These are phyloP conservation scores for Pentamera pediparva DNA, from an alignment of 53 echinoderm and acorn worm species.

Conservation along the genomic window DNA sequence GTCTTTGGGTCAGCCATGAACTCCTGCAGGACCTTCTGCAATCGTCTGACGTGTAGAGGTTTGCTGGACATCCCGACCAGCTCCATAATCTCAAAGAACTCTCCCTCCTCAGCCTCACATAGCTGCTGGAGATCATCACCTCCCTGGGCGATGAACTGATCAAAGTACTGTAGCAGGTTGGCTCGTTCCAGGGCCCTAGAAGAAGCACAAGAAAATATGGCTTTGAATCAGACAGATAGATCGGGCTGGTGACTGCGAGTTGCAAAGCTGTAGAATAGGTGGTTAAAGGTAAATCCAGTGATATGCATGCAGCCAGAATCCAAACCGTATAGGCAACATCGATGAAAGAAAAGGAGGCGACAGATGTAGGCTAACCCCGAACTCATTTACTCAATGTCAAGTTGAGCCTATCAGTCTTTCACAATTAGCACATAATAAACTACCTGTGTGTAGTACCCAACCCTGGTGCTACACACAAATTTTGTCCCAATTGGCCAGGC, in stretches of 20 bases:
- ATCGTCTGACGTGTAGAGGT: slow-evolving; percentile 82
- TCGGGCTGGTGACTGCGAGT: slow-evolving; percentile 22
- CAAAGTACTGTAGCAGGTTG: slow-evolving; percentile 79
- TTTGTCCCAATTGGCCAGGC: too few species aligned
- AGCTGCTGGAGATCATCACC: slow-evolving; percentile 92
- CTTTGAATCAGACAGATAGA: slow-evolving; percentile 45
- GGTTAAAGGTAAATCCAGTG: too few species aligned
- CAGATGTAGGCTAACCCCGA: too few species aligned
- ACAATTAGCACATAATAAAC: too few species aligned
- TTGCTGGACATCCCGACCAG: slow-evolving; percentile 94
- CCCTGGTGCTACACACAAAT: too few species aligned
- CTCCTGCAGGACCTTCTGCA: slow-evolving; percentile 89
- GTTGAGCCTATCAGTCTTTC: too few species aligned
- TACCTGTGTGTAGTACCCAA: too few species aligned
- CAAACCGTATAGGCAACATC: too few species aligned
- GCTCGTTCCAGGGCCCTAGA: slow-evolving; percentile 80
- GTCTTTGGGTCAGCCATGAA: slow-evolving; percentile 64
- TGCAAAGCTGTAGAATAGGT: slow-evolving; percentile 22
- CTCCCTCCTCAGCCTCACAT: slow-evolving; percentile 85
- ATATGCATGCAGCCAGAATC: too few species aligned
- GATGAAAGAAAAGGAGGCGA: too few species aligned
- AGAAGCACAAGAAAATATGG: too few species aligned
- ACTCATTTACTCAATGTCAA: too few species aligned
- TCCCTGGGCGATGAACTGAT: slow-evolving; percentile 86
- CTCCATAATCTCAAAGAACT: slow-evolving; percentile 88